phyloP scores from a whole-genome alignment of 2,113 vertebrate species.

The Ellobius talpinus region DNA sequence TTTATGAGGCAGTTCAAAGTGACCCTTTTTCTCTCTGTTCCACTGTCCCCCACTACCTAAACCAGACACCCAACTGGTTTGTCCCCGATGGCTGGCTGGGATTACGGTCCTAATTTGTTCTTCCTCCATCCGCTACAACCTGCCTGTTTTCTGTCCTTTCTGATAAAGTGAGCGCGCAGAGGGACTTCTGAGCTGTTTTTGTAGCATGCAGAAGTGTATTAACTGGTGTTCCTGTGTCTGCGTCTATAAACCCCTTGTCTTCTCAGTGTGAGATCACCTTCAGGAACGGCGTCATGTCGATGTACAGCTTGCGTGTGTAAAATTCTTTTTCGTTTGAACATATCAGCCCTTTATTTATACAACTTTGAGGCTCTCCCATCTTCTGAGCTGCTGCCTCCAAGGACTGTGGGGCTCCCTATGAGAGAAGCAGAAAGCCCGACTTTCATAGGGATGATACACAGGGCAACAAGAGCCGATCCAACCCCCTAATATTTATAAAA shows the following conservation, averaged over 20 bases:
- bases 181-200: slow-evolving; percentile 82
- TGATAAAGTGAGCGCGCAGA: slow-evolving; percentile 73
- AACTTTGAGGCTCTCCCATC: slow-evolving; percentile 83
- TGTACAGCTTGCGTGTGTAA: slow-evolving; percentile 72
- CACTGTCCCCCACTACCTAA: slow-evolving; percentile 56
- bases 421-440: slow-evolving; percentile 82
- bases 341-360: slow-evolving; percentile 84
- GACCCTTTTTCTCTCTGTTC: slow-evolving; percentile 66
- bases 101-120: slow-evolving; percentile 82
- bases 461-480: slow-evolving; percentile 42
- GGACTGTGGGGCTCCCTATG: slow-evolving; percentile 82
- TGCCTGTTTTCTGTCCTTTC: slow-evolving; percentile 79
- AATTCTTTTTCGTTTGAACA: slow-evolving; percentile 84
- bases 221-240: slow-evolving; percentile 72
- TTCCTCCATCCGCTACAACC: slow-evolving; percentile 77
- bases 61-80: slow-evolving; percentile 71
- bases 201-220: slow-evolving; percentile 75
- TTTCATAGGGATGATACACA: slow-evolving; percentile 77
- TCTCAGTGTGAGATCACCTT: slow-evolving; percentile 82
- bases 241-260: slow-evolving; percentile 74
- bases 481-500: slow-evolving; percentile 82
- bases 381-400: slow-evolving; percentile 79
- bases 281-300: slow-evolving; percentile 81
- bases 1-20: slow-evolving; percentile 72
- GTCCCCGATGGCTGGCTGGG: slow-evolving; percentile 74